A percentile compares a stretch with the other conserved stretches of the same genome.
Conservation (phyloP, 2,113 vertebrate genomes). For the Mormoops blainvillei region DNA sequence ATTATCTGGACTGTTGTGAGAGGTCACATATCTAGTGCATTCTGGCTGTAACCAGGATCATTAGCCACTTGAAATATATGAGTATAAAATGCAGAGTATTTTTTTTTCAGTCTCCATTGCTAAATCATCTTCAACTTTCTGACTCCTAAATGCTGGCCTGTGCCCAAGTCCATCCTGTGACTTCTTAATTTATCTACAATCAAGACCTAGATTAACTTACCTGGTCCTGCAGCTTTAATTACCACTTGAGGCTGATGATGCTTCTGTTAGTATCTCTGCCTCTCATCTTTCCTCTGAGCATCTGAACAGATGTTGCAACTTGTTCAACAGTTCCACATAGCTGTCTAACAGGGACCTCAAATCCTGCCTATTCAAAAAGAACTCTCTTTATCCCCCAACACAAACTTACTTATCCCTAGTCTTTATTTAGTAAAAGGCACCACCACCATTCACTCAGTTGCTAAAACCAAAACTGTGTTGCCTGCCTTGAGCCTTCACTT, state of each 20-base stretch:
- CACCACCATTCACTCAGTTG: neutral
- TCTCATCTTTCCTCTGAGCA: neutral
- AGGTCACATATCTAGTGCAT: neutral
- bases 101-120: neutral
- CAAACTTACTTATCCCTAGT: neutral
- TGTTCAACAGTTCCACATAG: neutral
- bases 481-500: neutral
- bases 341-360: neutral
- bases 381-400: neutral
- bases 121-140: neutral
- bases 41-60: neutral
- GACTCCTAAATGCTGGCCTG: neutral
- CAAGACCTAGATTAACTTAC: neutral
- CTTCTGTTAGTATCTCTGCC: neutral
- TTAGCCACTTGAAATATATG: neutral
- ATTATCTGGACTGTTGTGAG: neutral
- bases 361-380: neutral
- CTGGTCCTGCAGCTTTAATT: neutral
- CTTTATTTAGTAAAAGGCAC: neutral
- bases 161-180: neutral
- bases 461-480: neutral
- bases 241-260: neutral
- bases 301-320: neutral
- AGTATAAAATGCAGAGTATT: neutral
- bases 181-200: neutral